Base-by-base conservation (phyloP, 2,888 invertebrate species). In the Malachius bipustulatus region DNA sequence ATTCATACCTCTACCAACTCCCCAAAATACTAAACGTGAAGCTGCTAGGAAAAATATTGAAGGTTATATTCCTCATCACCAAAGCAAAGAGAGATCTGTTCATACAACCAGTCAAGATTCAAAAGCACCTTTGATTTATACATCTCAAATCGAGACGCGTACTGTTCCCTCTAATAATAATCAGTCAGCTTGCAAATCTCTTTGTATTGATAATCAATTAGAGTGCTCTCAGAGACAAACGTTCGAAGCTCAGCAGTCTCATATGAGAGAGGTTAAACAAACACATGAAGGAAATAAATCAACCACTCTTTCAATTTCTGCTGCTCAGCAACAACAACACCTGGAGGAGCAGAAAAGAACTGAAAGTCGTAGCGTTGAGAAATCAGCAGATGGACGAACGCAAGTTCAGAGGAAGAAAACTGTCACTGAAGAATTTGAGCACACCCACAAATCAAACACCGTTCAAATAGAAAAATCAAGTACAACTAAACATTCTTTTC, bases 391-490 rank as follows among this genome's bases (percentile, higher is more conserved):
- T 39, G 55, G 56, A 10, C 14, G 44, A 12, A 69, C 69, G n/a
- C 73, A 73, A 47, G 66, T 78, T 30, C 74, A 77, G 50, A 68
- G 73, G 2, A 71, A 71, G 6, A 73, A 66, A 53, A 71, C 70
- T 48, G 72, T 76, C 1, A 75, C 70, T 42, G 78, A 79, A 61
- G 77, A 79, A 54, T 78, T 67, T 45, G 78, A 78, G 57, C 69
- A 69, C 39, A 70, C 68, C 2, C 76, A 76, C 52, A 73, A 73
- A 32, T 74, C 75, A 32, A 72, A 73, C 56, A 68, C 71, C 10
- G 64, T 77, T 40, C 74, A 78, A 60, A 76, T 77, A 32, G 66
- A 67, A 47, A 71, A 65, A 56, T 67, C 65, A 48, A 37, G 46
- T 15, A 43, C 40, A 3, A 38, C 37, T 8, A 47, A 44, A 37